Conservation (phyloP, 92 coral and sea anemone species). For the Bergia puertoricense region DNA sequence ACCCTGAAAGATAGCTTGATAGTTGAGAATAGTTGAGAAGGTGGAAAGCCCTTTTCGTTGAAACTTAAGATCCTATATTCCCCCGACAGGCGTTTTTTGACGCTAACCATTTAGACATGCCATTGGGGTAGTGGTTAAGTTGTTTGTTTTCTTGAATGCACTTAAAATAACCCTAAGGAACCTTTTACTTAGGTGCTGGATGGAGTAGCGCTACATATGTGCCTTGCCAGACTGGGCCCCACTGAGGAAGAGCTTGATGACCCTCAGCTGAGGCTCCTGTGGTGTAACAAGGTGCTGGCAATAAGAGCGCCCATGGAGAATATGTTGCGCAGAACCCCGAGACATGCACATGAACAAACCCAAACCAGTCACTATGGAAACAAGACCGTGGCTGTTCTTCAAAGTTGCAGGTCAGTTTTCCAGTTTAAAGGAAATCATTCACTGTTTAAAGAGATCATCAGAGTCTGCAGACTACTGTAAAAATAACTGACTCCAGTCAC, state of each 20-base stretch:
- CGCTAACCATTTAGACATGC: neutral
- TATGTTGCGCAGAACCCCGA: conserved; percentile 39
- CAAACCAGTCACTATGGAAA: conserved; percentile 43
- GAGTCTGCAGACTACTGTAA: no score
- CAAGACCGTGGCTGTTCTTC: conserved; percentile 50
- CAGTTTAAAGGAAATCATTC: neutral
- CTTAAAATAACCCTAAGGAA: neutral
- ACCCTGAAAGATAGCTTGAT: no score
- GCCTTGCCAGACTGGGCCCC: conserved; percentile 74
- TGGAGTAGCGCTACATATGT: conserved; percentile 74
- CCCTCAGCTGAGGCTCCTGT: conserved; percentile 50
- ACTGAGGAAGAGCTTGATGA: conserved; percentile 55
- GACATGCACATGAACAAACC: neutral
- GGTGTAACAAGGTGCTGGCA: conserved; percentile 84
- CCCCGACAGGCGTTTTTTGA: no score
- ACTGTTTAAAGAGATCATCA: neutral
- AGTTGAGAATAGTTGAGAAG: no score
- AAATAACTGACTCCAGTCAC: no score
- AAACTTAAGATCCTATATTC: no score
- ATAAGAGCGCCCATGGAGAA: conserved; percentile 69
- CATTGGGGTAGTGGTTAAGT: neutral
- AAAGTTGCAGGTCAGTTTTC: conserved; percentile 70
- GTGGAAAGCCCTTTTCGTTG: no score
- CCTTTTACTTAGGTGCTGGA: conserved; percentile 63
- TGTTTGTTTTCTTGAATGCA: neutral